Evolutionary conservation across 2,888 invertebrate species (phyloP), one percentile per base, ranked within the genome.

Genomic region (Lasiommata megera): DNA sequence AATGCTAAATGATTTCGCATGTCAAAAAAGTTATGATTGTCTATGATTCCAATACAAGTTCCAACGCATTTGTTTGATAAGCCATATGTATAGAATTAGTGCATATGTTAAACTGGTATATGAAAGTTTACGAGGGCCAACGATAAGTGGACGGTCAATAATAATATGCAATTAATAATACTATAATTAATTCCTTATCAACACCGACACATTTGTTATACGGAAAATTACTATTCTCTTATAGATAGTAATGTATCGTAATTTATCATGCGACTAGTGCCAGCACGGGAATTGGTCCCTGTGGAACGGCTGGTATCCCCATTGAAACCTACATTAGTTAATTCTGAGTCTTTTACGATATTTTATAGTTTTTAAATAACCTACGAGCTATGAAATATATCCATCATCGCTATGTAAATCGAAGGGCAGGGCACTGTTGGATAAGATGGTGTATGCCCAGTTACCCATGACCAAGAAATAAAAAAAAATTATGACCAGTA

Each of bases 171-270:
- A 73, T 64, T 66, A 40, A 37, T 40, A 67, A 46, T 54, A 43
- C 36, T 56, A 64, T 68, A 72, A 74, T 73, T 77, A 74, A 76
- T 77, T 74, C 57, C 50, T 73, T 79, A 79, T 80, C 77, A 56
- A 52, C 40, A 38, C 52, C 62, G 58, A 56, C 51, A 67, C 69
- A 68, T 68, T 67, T 61, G 53, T 53, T 60, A 58, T 57, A 63
- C 69, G 77, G 80, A 79, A 80, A 77, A 78, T 77, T 68, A 76
- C 77, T 58, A 56, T 60, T 54, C 47, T 52, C 54, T 48, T 34
- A 29, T 16, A 50, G 31, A 55, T 41, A 34, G 34, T 48, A 34
- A 12, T 34, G n/a, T 18, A 50, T 36, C 11, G 14, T 17, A 43
- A 50, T 29, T 36, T 46, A 31, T 46, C 31, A 9, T 16, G 14